Conservation (phyloP, 2,113 vertebrate species). For the Rattus norvegicus region DNA sequence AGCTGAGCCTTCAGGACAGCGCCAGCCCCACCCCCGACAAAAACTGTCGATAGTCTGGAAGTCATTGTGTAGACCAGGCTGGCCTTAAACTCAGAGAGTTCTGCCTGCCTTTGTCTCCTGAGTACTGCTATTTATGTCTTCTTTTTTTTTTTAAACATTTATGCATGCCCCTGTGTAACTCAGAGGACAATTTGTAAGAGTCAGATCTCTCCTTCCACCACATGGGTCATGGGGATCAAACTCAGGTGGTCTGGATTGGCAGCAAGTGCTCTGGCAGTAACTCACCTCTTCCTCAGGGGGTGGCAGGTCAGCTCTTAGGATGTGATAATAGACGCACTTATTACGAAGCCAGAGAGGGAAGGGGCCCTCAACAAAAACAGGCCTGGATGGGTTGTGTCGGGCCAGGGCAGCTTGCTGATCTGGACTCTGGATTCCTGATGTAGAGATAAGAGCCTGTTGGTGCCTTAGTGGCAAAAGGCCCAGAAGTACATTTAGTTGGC, state of each 20-base stretch:
- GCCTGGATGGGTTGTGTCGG: slow-evolving; percentile 85
- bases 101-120: neutral
- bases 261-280: neutral
- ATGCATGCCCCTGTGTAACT: neutral
- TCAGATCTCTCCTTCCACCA: neutral
- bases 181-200: neutral
- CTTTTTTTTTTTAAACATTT: neutral
- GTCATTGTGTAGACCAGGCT: neutral
- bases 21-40: neutral
- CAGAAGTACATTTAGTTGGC: neutral
- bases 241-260: neutral
- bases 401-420: slow-evolving; percentile 89
- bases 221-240: neutral
- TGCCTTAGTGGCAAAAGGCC: neutral
- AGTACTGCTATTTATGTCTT: neutral
- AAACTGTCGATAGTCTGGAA: neutral
- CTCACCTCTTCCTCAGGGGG: slow-evolving; percentile 68
- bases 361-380: slow-evolving; percentile 93
- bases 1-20: too few species aligned
- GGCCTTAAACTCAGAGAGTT: neutral
- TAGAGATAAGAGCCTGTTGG: neutral
- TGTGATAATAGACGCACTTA: slow-evolving; percentile 90
- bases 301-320: slow-evolving; percentile 90
- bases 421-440: slow-evolving; percentile 91
- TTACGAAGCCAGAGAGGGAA: slow-evolving; percentile 92